Evolutionary conservation across 2,888 invertebrate species (phyloP).

Genomic region (Melanchra persicariae): DNA sequence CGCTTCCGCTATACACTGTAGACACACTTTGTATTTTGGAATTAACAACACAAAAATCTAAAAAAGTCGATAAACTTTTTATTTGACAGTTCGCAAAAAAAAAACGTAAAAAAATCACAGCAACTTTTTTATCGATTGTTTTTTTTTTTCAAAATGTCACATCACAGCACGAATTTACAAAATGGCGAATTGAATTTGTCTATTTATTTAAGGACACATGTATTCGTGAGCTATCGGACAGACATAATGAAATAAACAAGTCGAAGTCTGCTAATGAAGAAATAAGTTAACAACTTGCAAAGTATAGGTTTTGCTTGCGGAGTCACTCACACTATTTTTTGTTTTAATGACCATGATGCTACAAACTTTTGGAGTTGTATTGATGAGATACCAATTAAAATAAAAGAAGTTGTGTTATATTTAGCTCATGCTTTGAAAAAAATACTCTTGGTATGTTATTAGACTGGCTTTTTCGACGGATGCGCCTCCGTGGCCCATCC

Average conservation of each 20-base stretch:
- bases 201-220: constrained; percentile 41
- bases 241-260: constrained; percentile 56
- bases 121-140: constrained; percentile 2
- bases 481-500: too few species aligned
- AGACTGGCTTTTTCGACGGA: too few species aligned
- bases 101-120: background rate
- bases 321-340: background rate
- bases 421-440: too few species aligned
- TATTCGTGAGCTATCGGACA: constrained; percentile 25
- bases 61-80: too few species aligned
- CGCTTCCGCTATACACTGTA: constrained; percentile 13
- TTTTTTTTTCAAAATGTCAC: constrained; percentile 19
- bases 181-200: constrained; percentile 22
- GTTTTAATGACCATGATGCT: too few species aligned
- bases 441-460: too few species aligned
- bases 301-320: constrained; percentile 24
- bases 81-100: background rate
- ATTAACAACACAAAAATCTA: background rate
- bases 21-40: background rate
- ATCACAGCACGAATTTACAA: constrained; percentile 21
- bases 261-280: constrained; percentile 12
- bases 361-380: too few species aligned
- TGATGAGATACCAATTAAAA: too few species aligned
- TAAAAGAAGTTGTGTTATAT: too few species aligned
- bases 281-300: constrained; percentile 20